Evolutionary conservation across 2,113 vertebrate genomes (phyloP).

Genomic region (Chamaetylas fuelleborni): DNA sequence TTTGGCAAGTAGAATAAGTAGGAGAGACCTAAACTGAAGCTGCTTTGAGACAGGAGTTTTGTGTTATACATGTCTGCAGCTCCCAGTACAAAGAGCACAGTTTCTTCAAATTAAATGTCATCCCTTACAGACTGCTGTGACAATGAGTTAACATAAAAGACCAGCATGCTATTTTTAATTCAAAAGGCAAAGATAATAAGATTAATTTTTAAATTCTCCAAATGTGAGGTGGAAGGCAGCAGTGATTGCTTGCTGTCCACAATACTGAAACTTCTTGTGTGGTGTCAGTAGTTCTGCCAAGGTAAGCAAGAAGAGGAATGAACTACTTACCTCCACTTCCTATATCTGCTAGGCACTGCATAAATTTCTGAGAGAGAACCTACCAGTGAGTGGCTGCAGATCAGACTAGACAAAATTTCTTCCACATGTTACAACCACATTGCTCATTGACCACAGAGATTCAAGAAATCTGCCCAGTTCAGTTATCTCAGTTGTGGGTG

Average conservation of each 20-base stretch:
- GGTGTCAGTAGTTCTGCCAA: not conserved
- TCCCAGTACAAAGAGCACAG: not conserved
- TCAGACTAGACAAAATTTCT: conserved; percentile 11
- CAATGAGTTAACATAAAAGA: not conserved
- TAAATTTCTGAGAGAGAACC: not conserved
- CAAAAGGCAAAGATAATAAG: not conserved
- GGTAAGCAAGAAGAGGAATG: not conserved
- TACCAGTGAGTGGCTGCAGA: not conserved
- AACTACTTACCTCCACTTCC: conserved; percentile 3
- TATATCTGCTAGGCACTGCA: not conserved
- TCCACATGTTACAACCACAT: not conserved
- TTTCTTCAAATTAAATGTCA: not conserved
- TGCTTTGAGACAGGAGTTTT: not conserved
- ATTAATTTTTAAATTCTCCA: not conserved
- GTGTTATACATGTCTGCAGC: not conserved
- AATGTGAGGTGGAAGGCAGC: not conserved
- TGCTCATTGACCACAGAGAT: not conserved
- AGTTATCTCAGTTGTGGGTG: not conserved
- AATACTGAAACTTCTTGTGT: not conserved
- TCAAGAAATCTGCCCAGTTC: not conserved
- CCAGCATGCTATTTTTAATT: not conserved
- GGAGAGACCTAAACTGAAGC: not conserved
- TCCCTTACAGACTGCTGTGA: not conserved
- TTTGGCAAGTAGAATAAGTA: not conserved
- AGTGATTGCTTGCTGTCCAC: not conserved